A percentile compares a stretch with the other conserved stretches of the same genome.
Conservation (phyloP, 2,113 vertebrate genomes). For the Blennius ocellaris region DNA sequence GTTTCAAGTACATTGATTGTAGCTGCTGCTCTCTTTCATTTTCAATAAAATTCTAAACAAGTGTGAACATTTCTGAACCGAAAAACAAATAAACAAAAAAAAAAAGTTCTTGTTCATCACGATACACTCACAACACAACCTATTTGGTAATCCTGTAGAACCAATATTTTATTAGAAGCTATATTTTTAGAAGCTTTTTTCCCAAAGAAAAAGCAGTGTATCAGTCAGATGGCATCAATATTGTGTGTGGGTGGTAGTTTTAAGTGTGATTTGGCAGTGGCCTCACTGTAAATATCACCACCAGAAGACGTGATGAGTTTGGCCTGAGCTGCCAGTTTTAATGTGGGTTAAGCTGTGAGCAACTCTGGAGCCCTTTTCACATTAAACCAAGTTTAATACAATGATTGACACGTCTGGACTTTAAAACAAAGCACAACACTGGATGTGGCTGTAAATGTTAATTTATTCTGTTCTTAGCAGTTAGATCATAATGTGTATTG, state of each 20-base stretch:
- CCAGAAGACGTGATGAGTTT: constrained; percentile 16
- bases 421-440: neutral
- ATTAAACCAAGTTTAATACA: neutral
- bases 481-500: constrained; percentile 28
- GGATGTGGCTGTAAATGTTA: constrained; percentile 17
- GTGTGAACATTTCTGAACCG: too few relatives aligned
- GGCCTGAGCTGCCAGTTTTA: constrained; percentile 34
- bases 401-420: neutral
- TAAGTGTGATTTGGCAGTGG: neutral
- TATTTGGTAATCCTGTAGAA: too few relatives aligned
- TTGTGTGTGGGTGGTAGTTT: neutral
- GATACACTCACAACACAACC: too few relatives aligned
- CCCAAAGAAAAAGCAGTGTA: constrained; percentile 2
- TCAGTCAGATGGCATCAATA: constrained; percentile 17
- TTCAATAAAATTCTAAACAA: too few relatives aligned
- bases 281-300: constrained; percentile 37
- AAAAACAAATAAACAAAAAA: too few relatives aligned
- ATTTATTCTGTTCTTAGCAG: constrained; percentile 10
- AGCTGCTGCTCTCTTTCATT: too few relatives aligned
- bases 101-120: too few relatives aligned
- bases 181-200: too few relatives aligned
- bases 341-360: constrained; percentile 37
- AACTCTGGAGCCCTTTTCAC: neutral
- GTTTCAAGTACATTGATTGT: too few relatives aligned
- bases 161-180: too few relatives aligned